These are phyloP conservation scores for Sphaerophoria taeniata DNA, from an alignment of 2,888 invertebrate genomes.

Conservation along the genomic window DNA sequence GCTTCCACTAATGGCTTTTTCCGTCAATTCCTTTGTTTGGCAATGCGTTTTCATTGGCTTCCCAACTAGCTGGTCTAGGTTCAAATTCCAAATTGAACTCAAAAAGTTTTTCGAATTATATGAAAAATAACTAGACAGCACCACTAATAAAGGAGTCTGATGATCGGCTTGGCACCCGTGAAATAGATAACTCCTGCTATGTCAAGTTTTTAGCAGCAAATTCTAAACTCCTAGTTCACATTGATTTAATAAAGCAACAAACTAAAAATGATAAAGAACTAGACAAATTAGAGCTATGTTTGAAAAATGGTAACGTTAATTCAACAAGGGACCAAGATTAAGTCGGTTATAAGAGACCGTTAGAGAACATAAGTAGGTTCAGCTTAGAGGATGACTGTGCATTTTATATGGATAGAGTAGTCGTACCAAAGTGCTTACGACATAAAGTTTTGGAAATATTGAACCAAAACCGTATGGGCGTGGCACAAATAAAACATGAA, in stretches of 20 bases:
- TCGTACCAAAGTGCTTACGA: background rate
- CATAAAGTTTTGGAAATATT: background rate
- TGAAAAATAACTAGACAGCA: no score
- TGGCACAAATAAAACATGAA: constrained; percentile 1
- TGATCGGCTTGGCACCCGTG: no score
- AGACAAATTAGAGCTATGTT: background rate
- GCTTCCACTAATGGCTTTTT: no score
- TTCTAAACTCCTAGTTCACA: background rate
- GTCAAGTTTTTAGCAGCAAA: no score
- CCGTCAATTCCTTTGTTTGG: no score
- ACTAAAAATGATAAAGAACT: constrained; percentile 1
- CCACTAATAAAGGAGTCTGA: no score
- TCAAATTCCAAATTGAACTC: no score
- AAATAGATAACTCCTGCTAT: no score
- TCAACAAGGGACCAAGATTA: background rate
- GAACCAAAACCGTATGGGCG: background rate
- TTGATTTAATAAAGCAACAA: background rate
- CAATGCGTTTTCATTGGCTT: no score
- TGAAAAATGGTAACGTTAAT: background rate
- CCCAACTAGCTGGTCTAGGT: no score
- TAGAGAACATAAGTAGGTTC: background rate
- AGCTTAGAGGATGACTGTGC: background rate
- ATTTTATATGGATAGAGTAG: no score
- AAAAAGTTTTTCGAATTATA: no score
- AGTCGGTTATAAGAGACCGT: background rate